A percentile compares a stretch with the other conserved stretches of the same genome.
phyloP scores from a whole-genome alignment of 2,113 vertebrate species.

The Platycercus adscitus region DNA sequence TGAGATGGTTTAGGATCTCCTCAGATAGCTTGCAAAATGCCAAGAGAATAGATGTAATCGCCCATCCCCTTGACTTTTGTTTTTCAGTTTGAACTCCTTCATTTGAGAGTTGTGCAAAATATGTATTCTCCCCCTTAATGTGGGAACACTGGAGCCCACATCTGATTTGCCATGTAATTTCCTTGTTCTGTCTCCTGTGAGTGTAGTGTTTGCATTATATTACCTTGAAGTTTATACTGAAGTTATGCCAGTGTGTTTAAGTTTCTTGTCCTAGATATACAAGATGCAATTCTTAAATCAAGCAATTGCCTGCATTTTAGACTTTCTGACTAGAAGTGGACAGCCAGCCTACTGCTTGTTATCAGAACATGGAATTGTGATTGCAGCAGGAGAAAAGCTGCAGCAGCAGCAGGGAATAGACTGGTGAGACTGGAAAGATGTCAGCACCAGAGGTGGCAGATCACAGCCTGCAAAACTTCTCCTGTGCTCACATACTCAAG shows the following conservation, averaged over 20 bases:
- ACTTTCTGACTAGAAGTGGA: background rate
- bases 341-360: background rate
- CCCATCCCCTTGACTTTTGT: background rate
- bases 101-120: background rate
- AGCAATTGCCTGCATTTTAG: background rate
- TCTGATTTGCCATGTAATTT: background rate
- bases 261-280: background rate
- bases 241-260: fast-evolving
- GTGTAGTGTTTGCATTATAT: background rate
- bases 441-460: background rate
- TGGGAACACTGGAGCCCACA: background rate
- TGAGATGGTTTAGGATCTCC: background rate
- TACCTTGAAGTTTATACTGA: background rate
- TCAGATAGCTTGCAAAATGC: background rate
- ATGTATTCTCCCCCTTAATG: background rate
- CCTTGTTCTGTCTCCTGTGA: background rate
- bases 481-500: background rate
- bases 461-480: background rate
- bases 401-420: background rate
- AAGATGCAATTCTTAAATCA: background rate
- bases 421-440: background rate
- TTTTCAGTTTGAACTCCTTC: background rate
- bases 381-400: background rate
- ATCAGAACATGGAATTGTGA: background rate
- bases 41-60: background rate